These are phyloP conservation scores for Lycopodina hypogea DNA, from an alignment of 37 sponge, comb jelly and placozoan species.

Conservation along the genomic window DNA sequence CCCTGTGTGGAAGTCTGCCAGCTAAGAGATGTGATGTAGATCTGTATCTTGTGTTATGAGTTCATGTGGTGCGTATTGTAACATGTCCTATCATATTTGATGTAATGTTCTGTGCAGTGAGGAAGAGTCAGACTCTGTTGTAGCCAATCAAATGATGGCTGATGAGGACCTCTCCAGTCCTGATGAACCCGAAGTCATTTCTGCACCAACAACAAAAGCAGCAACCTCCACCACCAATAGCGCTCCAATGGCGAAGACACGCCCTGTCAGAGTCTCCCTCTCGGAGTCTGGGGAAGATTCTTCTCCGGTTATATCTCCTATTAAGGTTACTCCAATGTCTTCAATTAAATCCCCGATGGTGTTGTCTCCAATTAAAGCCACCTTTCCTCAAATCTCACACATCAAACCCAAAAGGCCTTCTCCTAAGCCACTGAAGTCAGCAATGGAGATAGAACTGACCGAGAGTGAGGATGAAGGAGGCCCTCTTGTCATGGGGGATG, in stretches of 20 bases:
- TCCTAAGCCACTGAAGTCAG: constrained; percentile 35
- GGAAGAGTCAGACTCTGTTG: constrained; percentile 34
- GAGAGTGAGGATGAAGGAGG: constrained; percentile 60
- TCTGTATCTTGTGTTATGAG: no score
- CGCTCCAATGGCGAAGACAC: not conserved
- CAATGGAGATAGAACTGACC: constrained; percentile 48
- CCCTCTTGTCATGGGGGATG: constrained; percentile 17
- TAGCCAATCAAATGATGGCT: constrained; percentile 30
- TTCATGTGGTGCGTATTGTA: no score
- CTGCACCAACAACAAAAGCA: not conserved
- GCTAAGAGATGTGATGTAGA: no score
- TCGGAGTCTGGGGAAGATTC: not conserved
- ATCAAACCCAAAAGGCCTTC: not conserved
- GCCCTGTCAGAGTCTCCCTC: no score
- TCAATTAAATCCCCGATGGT: not conserved
- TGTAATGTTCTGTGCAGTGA: constrained; percentile 10
- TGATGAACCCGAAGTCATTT: constrained; percentile 14
- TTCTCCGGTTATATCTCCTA: not conserved
- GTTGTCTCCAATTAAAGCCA: not conserved
- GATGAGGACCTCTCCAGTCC: constrained; percentile 63
- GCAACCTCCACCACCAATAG: not conserved
- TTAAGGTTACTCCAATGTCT: no score
- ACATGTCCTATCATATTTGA: no score
- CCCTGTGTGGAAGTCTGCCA: no score
- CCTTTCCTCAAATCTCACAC: not conserved